phyloP scores from a whole-genome alignment of 2,888 invertebrate genomes.

The Clusia tigrina region DNA sequence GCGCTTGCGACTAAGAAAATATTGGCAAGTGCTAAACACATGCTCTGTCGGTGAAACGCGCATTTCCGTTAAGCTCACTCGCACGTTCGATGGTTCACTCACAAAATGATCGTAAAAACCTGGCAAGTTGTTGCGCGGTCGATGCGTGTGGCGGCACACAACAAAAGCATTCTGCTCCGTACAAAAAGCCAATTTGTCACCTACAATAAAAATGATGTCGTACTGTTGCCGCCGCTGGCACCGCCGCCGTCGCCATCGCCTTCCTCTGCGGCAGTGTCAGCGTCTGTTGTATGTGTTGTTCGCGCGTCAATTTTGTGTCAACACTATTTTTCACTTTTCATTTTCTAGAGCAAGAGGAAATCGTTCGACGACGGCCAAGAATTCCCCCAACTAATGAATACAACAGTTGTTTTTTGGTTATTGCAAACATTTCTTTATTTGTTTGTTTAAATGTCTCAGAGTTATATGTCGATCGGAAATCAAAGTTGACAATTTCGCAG shows the following conservation, averaged over 20 bases:
- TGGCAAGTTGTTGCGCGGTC: constrained; percentile 10
- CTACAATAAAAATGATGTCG: constrained; percentile 53
- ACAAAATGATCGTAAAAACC: background rate
- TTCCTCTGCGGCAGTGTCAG: background rate
- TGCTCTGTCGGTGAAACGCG: constrained; percentile 20
- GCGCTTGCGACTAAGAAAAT: constrained; percentile 20
- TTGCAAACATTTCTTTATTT: constrained; percentile 17
- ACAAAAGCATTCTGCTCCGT: constrained; percentile 36
- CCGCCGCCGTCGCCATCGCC: constrained; percentile 42
- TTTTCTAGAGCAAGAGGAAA: constrained; percentile 37
- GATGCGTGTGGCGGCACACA: constrained; percentile 32
- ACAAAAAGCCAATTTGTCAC: constrained; percentile 53
- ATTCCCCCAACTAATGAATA: constrained; percentile 20
- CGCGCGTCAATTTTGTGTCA: constrained; percentile 36
- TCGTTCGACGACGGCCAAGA: constrained; percentile 17
- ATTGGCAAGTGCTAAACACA: constrained; percentile 35
- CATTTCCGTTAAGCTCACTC: constrained; percentile 22
- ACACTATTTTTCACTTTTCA: constrained; percentile 53
- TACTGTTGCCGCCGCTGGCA: constrained; percentile 23
- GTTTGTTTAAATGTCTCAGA: constrained; percentile 15
- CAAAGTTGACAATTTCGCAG: constrained; percentile 25
- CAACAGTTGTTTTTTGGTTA: constrained; percentile 8
- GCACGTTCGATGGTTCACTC: background rate
- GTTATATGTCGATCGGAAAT: constrained; percentile 27
- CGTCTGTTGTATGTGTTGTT: constrained; percentile 12